Evolutionary conservation across 2,113 vertebrate species (phyloP).

Genomic region (Lagopus leucura): DNA sequence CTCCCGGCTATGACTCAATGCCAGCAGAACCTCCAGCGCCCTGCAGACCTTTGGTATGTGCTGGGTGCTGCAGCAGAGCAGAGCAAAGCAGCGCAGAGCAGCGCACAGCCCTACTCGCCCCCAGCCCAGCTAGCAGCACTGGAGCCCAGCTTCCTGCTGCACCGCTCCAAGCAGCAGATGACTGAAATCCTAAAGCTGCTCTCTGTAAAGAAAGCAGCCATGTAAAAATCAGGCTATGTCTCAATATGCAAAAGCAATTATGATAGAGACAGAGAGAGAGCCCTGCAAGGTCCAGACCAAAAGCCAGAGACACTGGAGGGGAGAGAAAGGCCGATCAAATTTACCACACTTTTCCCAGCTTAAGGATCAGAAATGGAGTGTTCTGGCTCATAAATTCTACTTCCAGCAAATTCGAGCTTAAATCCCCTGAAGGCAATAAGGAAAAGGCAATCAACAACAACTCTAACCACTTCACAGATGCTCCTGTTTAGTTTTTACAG

Average conservation of each 20-base stretch:
- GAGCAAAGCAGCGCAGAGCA: not conserved
- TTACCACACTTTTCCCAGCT: not conserved
- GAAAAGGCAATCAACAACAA: conserved; percentile 51
- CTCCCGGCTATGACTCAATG: fast-evolving
- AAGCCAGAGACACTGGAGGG: conserved; percentile 4
- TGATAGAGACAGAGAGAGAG: not conserved
- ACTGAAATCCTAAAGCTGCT: not conserved
- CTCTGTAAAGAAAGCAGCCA: not conserved
- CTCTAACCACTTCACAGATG: conserved; percentile 75
- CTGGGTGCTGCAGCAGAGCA: not conserved
- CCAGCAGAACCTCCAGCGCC: not conserved
- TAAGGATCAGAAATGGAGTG: conserved; percentile 58
- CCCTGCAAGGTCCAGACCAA: conserved; percentile 4
- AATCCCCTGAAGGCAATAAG: conserved; percentile 62
- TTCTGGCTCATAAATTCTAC: conserved; percentile 69
- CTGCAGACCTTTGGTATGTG: not conserved
- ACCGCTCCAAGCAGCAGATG: not conserved
- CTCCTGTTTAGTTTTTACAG: conserved; percentile 48
- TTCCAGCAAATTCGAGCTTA: conserved; percentile 57
- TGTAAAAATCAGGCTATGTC: not conserved
- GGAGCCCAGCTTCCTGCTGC: not conserved
- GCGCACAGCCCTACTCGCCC: not conserved
- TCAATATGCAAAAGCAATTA: conserved; percentile 29
- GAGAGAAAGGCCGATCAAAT: conserved; percentile 14
- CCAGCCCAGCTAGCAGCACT: not conserved